A percentile compares a stretch with the other conserved stretches of the same genome.
phyloP scores from a whole-genome alignment of 1,140 invertebrate genomes.

The Temnothorax longispinosus region DNA sequence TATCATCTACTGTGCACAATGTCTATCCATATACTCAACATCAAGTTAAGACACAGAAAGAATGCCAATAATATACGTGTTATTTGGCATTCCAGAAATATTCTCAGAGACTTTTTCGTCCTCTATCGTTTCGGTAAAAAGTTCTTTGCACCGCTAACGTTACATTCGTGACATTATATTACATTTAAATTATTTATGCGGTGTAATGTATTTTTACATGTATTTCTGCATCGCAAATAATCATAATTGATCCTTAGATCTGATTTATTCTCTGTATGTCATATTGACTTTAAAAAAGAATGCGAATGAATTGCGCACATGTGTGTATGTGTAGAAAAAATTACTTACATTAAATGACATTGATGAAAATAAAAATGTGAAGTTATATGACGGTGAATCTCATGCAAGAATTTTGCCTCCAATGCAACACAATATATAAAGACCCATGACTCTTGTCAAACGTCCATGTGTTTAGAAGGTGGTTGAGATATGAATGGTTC shows the following conservation, averaged over 20 bases:
- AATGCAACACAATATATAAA: constrained; percentile 72
- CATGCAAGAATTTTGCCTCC: constrained; percentile 66
- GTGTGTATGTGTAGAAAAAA: constrained; percentile 62
- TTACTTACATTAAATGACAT: constrained; percentile 79
- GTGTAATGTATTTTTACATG: constrained; percentile 64
- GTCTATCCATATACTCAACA: constrained; percentile 65
- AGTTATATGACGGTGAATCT: constrained; percentile 68
- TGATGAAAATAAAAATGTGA: constrained; percentile 72
- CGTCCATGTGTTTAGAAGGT: constrained; percentile 91
- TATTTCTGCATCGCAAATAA: constrained; percentile 55
- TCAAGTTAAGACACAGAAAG: constrained; percentile 68
- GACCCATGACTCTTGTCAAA: constrained; percentile 86
- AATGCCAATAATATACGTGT: constrained; percentile 57
- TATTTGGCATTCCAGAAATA: constrained; percentile 53
- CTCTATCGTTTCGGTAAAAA: constrained; percentile 49
- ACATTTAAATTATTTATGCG: constrained; percentile 69
- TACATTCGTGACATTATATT: constrained; percentile 67
- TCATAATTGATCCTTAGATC: constrained; percentile 51
- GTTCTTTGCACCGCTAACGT: constrained; percentile 50
- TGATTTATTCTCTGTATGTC: constrained; percentile 51
- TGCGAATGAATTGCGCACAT: constrained; percentile 40
- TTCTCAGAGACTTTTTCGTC: constrained; percentile 22
- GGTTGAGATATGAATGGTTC: constrained; percentile 96
- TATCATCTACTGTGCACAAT: constrained; percentile 63
- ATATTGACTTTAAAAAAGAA: constrained; percentile 67